A percentile compares a stretch with the other conserved stretches of the same genome.
Conservation (phyloP, 2,888 invertebrate genomes). For the Dynastes hyllus region DNA sequence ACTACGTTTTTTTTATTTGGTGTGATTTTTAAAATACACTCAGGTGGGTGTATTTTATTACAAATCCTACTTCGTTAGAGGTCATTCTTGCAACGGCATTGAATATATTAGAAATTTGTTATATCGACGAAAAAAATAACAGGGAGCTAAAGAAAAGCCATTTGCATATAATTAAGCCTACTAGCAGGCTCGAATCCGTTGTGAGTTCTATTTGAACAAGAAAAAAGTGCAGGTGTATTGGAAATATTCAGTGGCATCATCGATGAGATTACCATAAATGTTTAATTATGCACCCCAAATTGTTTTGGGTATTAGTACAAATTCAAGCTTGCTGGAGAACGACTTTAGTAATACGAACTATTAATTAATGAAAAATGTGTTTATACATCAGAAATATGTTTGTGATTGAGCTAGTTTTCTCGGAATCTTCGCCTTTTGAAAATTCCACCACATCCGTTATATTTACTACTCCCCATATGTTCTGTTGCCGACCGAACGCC, state of each 20-base stretch:
- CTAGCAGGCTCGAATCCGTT: background rate
- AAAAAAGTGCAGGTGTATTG: conserved; percentile 17
- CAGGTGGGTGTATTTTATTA: conserved; percentile 59
- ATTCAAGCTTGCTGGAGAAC: background rate
- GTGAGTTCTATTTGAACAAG: background rate
- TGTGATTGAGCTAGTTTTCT: too few species aligned
- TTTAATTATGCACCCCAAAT: background rate
- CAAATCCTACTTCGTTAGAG: conserved; percentile 56
- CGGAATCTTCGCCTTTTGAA: too few species aligned
- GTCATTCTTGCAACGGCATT: conserved; percentile 53
- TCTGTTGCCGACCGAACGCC: too few species aligned
- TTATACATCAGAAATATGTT: too few species aligned
- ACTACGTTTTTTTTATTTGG: conserved; percentile 48
- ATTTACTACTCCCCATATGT: too few species aligned
- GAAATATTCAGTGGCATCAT: conserved; percentile 7
- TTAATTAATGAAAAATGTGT: too few species aligned
- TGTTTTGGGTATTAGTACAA: too few species aligned
- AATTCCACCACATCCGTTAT: too few species aligned
- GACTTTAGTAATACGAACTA: background rate
- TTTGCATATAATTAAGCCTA: conserved; percentile 21
- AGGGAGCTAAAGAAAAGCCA: conserved; percentile 7
- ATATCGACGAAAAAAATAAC: conserved; percentile 26
- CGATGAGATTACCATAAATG: background rate
- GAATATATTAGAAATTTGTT: conserved; percentile 51
- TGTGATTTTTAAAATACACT: conserved; percentile 51